Percentiles rank a stretch among this genome's conserved stretches.
Conservation (phyloP, 2,797 vertebrate species). For the Spinus olivaceus region DNA sequence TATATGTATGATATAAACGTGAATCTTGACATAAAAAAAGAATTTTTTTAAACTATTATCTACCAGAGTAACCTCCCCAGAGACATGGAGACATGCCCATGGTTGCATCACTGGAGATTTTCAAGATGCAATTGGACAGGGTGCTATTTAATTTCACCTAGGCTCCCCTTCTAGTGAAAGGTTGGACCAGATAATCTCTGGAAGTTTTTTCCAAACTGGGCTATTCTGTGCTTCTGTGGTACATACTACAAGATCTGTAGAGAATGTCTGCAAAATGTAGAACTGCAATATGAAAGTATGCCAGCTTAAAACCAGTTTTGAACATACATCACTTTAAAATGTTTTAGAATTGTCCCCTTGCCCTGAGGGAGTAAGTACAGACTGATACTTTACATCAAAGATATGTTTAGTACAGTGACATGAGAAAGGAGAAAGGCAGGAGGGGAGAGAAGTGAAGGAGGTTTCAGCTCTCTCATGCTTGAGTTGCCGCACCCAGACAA, state of each 20-base stretch:
- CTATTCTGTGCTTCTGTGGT: background rate
- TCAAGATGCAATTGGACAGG: background rate
- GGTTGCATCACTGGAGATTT: background rate
- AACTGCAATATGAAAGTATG: background rate
- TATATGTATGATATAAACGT: background rate
- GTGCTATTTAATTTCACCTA: background rate
- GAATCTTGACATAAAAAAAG: background rate
- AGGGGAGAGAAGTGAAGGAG: background rate
- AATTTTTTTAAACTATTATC: background rate
- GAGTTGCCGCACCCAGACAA: background rate
- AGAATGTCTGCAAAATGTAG: background rate
- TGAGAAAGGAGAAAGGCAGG: background rate
- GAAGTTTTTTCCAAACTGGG: background rate
- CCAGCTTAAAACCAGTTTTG: background rate
- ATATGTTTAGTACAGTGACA: background rate
- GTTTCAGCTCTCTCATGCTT: background rate
- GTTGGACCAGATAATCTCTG: background rate
- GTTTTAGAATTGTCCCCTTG: background rate
- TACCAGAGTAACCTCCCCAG: background rate
- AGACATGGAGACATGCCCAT: background rate
- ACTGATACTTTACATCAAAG: background rate
- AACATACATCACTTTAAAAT: background rate
- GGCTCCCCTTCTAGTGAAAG: background rate
- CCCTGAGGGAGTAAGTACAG: background rate
- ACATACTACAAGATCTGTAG: fast-evolving